Evolutionary conservation across 1,140 invertebrate genomes (phyloP).

Genomic region (Micrasema minimum): DNA sequence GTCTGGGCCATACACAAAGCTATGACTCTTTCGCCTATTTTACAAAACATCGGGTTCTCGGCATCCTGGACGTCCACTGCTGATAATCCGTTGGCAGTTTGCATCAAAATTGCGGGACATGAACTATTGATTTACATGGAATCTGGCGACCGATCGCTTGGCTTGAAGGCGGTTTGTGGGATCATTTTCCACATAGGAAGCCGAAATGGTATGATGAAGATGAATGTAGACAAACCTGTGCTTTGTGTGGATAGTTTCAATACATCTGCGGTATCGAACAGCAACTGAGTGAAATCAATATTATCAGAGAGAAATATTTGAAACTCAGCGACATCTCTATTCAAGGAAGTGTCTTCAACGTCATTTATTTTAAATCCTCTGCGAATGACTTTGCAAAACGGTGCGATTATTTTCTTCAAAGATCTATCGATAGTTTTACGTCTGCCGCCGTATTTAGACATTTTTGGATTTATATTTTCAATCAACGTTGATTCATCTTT

Average conservation of each 20-base stretch:
- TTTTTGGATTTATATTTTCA: not conserved
- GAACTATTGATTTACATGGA: too few species aligned
- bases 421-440: constrained; percentile 10
- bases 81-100: too few species aligned
- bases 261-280: constrained; percentile 68
- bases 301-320: constrained; percentile 64
- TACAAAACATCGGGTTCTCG: too few species aligned
- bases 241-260: constrained; percentile 66
- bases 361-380: not conserved
- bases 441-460: constrained; percentile 19
- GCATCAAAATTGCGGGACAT: too few species aligned
- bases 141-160: too few species aligned
- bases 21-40: too few species aligned
- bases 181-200: too few species aligned
- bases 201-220: too few species aligned
- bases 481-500: not conserved
- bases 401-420: constrained; percentile 26
- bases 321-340: constrained; percentile 20
- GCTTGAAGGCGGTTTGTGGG: too few species aligned
- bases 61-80: too few species aligned
- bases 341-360: not conserved
- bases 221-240: constrained; percentile 57
- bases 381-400: constrained; percentile 23
- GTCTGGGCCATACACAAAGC: too few species aligned
- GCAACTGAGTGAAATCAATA: constrained; percentile 64